phyloP scores from a whole-genome alignment of 1,140 invertebrate species.

The Dendroctonus ponderosae region DNA sequence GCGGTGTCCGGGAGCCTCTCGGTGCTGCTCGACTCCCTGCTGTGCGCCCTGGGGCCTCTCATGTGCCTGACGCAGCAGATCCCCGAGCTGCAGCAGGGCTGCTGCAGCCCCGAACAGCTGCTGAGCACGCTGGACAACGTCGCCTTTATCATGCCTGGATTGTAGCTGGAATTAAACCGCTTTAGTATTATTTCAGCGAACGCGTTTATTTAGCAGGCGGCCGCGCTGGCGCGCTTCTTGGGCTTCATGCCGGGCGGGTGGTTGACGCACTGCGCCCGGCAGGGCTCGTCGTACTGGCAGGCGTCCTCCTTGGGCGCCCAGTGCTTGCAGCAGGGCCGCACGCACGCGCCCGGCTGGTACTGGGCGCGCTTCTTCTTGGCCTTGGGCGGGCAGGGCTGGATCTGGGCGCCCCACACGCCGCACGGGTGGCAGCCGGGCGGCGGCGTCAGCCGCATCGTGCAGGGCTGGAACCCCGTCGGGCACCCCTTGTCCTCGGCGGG shows the following conservation, averaged over 20 bases:
- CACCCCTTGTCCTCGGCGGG: conserved; percentile 32
- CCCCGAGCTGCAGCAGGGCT: conserved; percentile 67
- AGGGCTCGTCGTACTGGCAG: conserved; percentile 47
- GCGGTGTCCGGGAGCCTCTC: conserved; percentile 92
- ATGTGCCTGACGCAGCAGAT: conserved; percentile 84
- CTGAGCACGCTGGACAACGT: conserved; percentile 87
- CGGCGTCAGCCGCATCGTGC: conserved; percentile 42
- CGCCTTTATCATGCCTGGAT: conserved; percentile 94
- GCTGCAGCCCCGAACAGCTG: conserved; percentile 67
- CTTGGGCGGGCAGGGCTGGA: conserved; percentile 44
- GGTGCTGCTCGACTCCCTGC: conserved; percentile 88
- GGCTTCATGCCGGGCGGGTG: conserved; percentile 47
- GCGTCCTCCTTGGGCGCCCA: conserved; percentile 45
- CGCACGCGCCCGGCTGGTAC: conserved; percentile 38
- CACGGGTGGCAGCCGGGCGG: conserved; percentile 42
- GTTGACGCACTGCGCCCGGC: conserved; percentile 47
- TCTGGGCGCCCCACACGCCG: conserved; percentile 41
- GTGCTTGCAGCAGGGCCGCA: conserved; percentile 45
- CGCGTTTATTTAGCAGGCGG: background rate
- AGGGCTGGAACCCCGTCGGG: conserved; percentile 45
- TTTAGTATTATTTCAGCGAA: background rate
- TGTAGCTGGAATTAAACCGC: conserved; percentile 57
- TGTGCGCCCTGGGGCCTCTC: conserved; percentile 90
- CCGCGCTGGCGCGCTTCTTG: conserved; percentile 10
- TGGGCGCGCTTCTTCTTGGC: conserved; percentile 36